Conservation (phyloP, 2,797 vertebrate genomes). For the Eidolon dupreanum region DNA sequence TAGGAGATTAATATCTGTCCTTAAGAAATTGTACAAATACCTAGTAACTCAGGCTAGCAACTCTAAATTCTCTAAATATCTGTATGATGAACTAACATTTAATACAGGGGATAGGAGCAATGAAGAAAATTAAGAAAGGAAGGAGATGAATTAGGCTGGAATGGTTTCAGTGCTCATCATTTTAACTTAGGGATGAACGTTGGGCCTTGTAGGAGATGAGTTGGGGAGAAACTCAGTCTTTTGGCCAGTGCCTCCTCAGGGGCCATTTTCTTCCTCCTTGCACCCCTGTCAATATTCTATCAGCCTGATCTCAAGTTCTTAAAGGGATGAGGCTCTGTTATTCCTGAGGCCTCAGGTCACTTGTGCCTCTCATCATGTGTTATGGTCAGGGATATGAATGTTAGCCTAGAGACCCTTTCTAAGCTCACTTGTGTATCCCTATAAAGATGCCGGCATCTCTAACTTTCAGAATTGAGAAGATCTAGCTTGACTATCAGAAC, state of each 20-base stretch:
- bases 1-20: not conserved
- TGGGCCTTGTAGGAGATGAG: not conserved
- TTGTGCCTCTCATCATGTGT: not conserved
- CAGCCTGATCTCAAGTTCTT: not conserved
- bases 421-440: not conserved
- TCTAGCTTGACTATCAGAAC: constrained; percentile 50
- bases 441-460: not conserved
- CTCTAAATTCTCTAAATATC: constrained; percentile 3
- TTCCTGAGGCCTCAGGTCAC: not conserved
- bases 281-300: not conserved
- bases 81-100: not conserved
- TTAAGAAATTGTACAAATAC: not conserved
- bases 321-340: not conserved
- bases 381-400: not conserved
- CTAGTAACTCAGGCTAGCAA: not conserved
- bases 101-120: not conserved
- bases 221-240: not conserved
- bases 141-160: not conserved
- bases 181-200: not conserved
- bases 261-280: not conserved
- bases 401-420: not conserved
- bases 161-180: not conserved
- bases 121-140: not conserved
- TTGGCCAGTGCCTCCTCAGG: not conserved
- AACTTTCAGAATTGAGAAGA: constrained; percentile 32